Conservation (phyloP, 2,113 vertebrate species). For the Cacatua alba region DNA sequence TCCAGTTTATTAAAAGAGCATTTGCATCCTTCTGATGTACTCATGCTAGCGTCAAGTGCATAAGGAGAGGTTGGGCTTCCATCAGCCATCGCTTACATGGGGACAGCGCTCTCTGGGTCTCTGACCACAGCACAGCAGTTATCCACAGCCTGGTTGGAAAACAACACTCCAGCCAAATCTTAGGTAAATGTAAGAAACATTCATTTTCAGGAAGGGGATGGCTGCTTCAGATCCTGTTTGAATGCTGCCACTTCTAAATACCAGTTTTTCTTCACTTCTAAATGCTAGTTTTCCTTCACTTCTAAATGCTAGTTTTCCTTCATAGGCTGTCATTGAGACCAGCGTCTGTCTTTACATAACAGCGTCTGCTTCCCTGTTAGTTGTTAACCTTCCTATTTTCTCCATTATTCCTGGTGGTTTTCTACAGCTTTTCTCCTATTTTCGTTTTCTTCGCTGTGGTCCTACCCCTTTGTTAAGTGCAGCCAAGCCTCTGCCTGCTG, state of each 20-base stretch:
- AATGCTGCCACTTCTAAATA: background rate
- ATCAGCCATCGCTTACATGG: accelerated
- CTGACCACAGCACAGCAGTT: background rate
- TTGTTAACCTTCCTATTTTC: background rate
- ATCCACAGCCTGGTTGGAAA: background rate
- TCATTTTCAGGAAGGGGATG: background rate
- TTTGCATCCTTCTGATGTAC: background rate
- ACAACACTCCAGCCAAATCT: background rate
- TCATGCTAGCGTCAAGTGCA: accelerated
- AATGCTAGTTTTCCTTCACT: background rate
- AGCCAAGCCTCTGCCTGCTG: background rate
- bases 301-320: background rate
- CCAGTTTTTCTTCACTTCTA: background rate
- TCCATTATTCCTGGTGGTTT: accelerated
- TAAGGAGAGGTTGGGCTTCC: background rate
- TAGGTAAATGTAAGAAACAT: background rate
- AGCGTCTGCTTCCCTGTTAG: background rate
- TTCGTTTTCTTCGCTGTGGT: background rate
- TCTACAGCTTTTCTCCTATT: background rate
- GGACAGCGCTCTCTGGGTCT: background rate
- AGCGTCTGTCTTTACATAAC: background rate
- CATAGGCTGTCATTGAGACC: background rate
- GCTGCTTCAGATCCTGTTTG: background rate
- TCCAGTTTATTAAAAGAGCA: background rate
- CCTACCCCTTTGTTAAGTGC: background rate